phyloP scores from a whole-genome alignment of 2,888 invertebrate genomes.

The Ditula angustiorana region DNA sequence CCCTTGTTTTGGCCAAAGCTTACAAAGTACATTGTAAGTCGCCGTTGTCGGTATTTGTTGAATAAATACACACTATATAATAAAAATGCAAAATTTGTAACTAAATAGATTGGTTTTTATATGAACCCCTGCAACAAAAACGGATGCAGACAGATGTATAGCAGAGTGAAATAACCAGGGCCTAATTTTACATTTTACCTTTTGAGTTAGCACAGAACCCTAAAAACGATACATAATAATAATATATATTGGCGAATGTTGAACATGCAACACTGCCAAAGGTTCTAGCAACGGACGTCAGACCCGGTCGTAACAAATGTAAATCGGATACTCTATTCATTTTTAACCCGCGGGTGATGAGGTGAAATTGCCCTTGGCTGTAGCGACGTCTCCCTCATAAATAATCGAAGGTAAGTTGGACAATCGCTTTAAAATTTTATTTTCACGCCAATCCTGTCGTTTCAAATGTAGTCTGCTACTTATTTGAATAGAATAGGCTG shows the following conservation, averaged over 20 bases:
- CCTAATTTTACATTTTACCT: too few species aligned
- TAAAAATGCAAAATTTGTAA: too few species aligned
- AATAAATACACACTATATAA: too few species aligned
- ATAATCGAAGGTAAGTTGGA: slow-evolving; percentile 11
- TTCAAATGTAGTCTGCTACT: neutral
- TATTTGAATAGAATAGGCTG: neutral
- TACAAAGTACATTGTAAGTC: too few species aligned
- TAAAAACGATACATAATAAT: too few species aligned
- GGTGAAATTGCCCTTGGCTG: slow-evolving; percentile 26
- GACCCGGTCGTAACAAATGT: slow-evolving; percentile 29
- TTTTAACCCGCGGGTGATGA: slow-evolving; percentile 22
- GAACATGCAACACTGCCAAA: neutral
- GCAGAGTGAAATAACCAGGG: too few species aligned
- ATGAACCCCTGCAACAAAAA: too few species aligned
- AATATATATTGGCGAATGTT: neutral
- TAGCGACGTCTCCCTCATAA: slow-evolving; percentile 25
- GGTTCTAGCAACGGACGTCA: neutral
- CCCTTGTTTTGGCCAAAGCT: too few species aligned
- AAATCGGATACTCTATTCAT: slow-evolving; percentile 24
- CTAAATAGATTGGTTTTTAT: too few species aligned
- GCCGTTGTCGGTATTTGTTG: too few species aligned
- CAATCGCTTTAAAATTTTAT: slow-evolving; percentile 22
- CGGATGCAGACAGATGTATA: too few species aligned
- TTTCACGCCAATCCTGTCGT: slow-evolving; percentile 4
- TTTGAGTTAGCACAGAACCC: too few species aligned